phyloP scores from a whole-genome alignment of 2,113 vertebrate species.

The Barnardius zonarius region DNA sequence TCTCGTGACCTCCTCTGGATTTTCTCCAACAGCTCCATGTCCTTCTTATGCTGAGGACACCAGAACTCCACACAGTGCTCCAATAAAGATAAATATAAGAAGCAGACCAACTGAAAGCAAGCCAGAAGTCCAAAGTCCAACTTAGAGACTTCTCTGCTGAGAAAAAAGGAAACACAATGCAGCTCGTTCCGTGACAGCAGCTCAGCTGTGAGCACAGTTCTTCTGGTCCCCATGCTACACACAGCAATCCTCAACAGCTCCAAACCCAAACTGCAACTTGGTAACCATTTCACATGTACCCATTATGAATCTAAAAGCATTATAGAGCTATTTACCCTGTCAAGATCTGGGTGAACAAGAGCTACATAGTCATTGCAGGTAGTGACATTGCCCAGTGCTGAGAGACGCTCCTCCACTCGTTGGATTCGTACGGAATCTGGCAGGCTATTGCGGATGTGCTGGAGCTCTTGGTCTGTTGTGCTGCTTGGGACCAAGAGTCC shows the following conservation, averaged over 20 bases:
- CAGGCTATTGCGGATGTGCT: slow-evolving; percentile 91
- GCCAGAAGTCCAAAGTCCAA: neutral
- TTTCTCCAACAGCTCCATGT: neutral
- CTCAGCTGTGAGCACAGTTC: neutral
- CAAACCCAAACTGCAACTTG: neutral
- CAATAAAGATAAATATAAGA: neutral
- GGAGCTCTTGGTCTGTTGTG: slow-evolving; percentile 96
- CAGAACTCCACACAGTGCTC: neutral
- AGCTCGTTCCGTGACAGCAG: fast-evolving
- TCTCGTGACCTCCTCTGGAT: neutral
- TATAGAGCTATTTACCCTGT: slow-evolving; percentile 78
- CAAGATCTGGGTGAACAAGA: slow-evolving; percentile 93
- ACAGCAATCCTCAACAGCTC: neutral
- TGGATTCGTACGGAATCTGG: slow-evolving; percentile 87
- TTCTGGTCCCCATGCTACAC: neutral
- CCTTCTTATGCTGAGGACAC: neutral
- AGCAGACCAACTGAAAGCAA: neutral
- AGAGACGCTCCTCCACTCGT: slow-evolving; percentile 90
- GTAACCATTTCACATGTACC: neutral
- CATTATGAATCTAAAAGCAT: fast-evolving
- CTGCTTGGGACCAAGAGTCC: slow-evolving; percentile 92
- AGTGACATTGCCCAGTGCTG: slow-evolving; percentile 92
- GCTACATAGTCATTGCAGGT: slow-evolving; percentile 97
- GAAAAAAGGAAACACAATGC: neutral
- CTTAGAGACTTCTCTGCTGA: neutral